These are phyloP conservation scores for Tetramorium alpestre DNA, from an alignment of 1,140 invertebrate genomes.

Conservation along the genomic window DNA sequence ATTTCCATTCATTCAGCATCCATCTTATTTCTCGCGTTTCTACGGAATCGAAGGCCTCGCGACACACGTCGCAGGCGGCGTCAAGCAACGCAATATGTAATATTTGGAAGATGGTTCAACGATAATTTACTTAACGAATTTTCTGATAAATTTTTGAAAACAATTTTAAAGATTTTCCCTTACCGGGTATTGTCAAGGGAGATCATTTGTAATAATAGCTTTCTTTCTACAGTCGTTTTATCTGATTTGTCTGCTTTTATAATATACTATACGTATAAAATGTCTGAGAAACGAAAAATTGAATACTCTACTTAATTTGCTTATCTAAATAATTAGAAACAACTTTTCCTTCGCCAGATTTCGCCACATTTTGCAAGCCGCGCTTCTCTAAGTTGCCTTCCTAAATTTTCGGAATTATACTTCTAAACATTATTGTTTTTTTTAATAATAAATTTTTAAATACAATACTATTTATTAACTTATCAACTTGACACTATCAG, in stretches of 20 bases:
- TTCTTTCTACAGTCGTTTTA: neutral
- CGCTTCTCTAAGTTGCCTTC: neutral
- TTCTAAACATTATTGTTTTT: too few species aligned
- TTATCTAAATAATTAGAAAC: neutral
- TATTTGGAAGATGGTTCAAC: neutral
- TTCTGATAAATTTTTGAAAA: neutral
- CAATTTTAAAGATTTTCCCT: neutral
- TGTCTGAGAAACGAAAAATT: neutral
- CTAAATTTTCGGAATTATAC: neutral
- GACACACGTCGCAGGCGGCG: neutral
- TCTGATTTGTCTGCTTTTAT: too few species aligned
- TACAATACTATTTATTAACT: neutral
- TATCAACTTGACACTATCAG: neutral
- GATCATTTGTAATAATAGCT: neutral
- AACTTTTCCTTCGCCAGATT: neutral
- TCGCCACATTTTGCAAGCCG: neutral
- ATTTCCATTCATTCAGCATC: constrained; percentile 26
- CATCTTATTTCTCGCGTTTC: constrained; percentile 49
- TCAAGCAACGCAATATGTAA: neutral
- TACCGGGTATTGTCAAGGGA: neutral
- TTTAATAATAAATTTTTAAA: neutral
- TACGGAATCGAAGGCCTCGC: constrained; percentile 35
- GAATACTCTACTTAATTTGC: neutral
- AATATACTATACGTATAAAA: neutral
- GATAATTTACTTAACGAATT: neutral